phyloP scores from a whole-genome alignment of 2,113 vertebrate genomes.

The Entelurus aequoreus region DNA sequence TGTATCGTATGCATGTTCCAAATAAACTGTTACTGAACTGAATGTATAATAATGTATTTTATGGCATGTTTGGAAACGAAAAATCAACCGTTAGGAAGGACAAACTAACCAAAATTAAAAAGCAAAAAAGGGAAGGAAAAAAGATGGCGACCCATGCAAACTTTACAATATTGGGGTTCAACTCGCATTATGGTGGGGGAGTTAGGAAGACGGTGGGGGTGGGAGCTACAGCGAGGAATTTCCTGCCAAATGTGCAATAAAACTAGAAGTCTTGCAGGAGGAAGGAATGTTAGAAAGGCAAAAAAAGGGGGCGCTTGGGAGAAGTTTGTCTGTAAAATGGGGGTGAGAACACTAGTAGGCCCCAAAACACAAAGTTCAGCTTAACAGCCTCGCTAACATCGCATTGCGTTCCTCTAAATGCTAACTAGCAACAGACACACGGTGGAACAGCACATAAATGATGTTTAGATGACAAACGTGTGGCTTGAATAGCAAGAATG shows the following conservation, averaged over 20 bases:
- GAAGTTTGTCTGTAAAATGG: conserved; percentile 50
- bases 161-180: conserved; percentile 47
- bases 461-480: conserved; percentile 24
- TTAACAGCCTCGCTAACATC: conserved; percentile 35
- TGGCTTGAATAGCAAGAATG: conserved; percentile 68
- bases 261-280: conserved; percentile 65
- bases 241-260: conserved; percentile 81
- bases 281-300: conserved; percentile 52
- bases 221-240: conserved; percentile 69
- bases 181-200: conserved; percentile 62
- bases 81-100: background rate
- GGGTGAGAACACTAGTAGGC: conserved; percentile 37
- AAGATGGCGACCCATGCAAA: conserved; percentile 6
- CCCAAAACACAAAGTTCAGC: conserved; percentile 46
- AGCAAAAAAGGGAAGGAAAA: background rate
- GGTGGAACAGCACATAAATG: conserved; percentile 43
- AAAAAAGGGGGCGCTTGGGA: conserved; percentile 26
- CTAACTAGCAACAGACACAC: conserved; percentile 17
- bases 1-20: too few relatives aligned
- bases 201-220: conserved; percentile 56
- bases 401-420: conserved; percentile 23
- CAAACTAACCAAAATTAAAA: background rate
- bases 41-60: too few relatives aligned
- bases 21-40: too few relatives aligned
- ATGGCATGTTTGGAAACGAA: background rate